Percentiles rank a stretch among this genome's conserved stretches.
phyloP scores from a whole-genome alignment of 2,888 invertebrate species.

The Lepidonotus clava region DNA sequence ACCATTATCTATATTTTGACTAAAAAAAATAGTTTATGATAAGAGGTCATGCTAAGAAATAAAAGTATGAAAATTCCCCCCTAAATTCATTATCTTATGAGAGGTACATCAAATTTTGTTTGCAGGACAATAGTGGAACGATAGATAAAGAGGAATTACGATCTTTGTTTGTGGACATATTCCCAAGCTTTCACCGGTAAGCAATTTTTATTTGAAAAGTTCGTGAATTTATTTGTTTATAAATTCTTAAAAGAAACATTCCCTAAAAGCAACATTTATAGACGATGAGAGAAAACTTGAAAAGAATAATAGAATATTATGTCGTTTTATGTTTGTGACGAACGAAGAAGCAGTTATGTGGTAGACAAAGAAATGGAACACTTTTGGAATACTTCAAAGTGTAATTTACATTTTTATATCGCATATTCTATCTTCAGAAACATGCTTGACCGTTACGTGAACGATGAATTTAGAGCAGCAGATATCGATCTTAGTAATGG shows the following conservation, averaged over 20 bases:
- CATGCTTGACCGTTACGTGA: slow-evolving; percentile 79
- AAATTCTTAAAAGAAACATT: no score
- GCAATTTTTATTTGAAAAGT: no score
- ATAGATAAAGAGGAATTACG: slow-evolving; percentile 79
- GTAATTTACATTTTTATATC: no score
- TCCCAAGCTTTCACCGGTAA: slow-evolving; percentile 77
- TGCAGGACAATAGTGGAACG: slow-evolving; percentile 76
- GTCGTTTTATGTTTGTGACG: no score
- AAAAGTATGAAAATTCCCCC: neutral
- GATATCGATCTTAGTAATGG: slow-evolving; percentile 78
- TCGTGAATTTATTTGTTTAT: no score
- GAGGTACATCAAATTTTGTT: no score
- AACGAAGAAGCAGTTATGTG: no score
- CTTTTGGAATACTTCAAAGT: no score
- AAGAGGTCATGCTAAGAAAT: neutral
- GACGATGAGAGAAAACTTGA: no score
- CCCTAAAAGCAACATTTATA: no score
- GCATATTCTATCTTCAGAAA: slow-evolving; percentile 67
- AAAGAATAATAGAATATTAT: neutral
- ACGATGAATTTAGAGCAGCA: slow-evolving; percentile 77
- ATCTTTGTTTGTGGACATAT: slow-evolving; percentile 77
- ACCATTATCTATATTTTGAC: no score
- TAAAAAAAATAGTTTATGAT: neutral
- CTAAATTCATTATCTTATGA: no score
- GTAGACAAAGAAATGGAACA: neutral